These are phyloP conservation scores for Hyles vespertilio DNA, from an alignment of 1,140 invertebrate species.

Conservation along the genomic window DNA sequence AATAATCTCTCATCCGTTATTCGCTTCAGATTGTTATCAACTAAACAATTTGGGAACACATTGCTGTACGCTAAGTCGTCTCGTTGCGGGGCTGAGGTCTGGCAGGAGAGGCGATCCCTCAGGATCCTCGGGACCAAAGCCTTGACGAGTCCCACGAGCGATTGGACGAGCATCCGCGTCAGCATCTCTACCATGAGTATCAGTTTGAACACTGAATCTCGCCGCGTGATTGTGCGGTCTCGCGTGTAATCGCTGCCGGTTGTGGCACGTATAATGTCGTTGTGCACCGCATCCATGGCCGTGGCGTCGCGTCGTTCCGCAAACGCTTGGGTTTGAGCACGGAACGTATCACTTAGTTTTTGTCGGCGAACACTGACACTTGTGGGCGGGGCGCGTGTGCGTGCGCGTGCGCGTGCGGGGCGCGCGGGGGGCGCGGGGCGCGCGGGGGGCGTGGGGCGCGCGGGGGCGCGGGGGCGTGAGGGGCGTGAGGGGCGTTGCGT, in stretches of 20 bases:
- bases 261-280: too few relatives aligned
- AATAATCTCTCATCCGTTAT: too few relatives aligned
- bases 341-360: too few relatives aligned
- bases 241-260: background rate
- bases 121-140: conserved; percentile 18
- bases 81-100: background rate
- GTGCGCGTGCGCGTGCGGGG: too few relatives aligned
- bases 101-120: too few relatives aligned
- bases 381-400: too few relatives aligned
- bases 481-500: background rate
- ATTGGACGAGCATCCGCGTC: conserved; percentile 63
- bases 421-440: too few relatives aligned
- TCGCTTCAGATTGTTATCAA: conserved; percentile 3
- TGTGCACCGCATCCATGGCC: too few relatives aligned
- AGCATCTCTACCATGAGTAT: conserved; percentile 33
- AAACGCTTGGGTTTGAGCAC: too few relatives aligned
- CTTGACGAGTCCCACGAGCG: conserved; percentile 43
- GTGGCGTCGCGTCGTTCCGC: too few relatives aligned
- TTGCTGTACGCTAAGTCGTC: conserved; percentile 49
- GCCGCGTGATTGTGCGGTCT: background rate
- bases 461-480: too few relatives aligned
- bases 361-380: too few relatives aligned
- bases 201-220: conserved; percentile 19
- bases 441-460: background rate
- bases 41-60: conserved; percentile 45